Base-by-base conservation (phyloP, 64 coral and sea anemone species). In the Pocillopora verrucosa region DNA sequence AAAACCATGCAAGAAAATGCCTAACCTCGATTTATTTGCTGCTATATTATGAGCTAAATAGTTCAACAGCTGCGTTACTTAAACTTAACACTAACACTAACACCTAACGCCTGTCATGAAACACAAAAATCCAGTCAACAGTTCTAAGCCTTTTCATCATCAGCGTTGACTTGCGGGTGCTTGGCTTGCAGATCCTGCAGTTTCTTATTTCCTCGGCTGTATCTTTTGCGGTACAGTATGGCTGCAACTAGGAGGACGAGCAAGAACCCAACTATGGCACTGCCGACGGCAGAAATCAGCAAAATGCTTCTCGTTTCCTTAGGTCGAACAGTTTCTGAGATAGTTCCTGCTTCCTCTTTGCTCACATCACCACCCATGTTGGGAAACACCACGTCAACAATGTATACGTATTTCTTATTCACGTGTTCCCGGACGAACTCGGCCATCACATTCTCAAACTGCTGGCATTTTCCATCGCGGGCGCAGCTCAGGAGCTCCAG, bases 361-460 rank as follows among this genome's bases (percentile, higher is more conserved):
- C 60, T 58, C 15, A 80, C 64, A 58, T 90, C 56, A 16, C 88
- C 77, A 17, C 88, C 88, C 78, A 90, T 60, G 58, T 90, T 90
- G 20, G 88, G 77, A 65, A 81, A 90, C 34, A 72, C 37, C 3
- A 19, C 16, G 13, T 80, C 37, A 58, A 90, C 77, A 20, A 80
- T 35, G 20, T 41, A 22, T 34, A 89, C 74, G 62, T 77, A 89
- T 60, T 78, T 30, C 38, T 38, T 45, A n/a, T 89, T 89, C 9
- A 89, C 36, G 67, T 89, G 87, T 20, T 67, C 87, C 0, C 79
- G 59, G 36, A 89, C 77, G 45, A 90, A 90, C 16, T 57, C 65
- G 10, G 80, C 2, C 1, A 79, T 80, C 15, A 35, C 78, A 1
- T 73, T 59, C 15, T 90, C 88, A 81, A 90, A 90, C 19, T 35